Conservation (phyloP, 2,113 vertebrate genomes). For the Cariama cristata region DNA sequence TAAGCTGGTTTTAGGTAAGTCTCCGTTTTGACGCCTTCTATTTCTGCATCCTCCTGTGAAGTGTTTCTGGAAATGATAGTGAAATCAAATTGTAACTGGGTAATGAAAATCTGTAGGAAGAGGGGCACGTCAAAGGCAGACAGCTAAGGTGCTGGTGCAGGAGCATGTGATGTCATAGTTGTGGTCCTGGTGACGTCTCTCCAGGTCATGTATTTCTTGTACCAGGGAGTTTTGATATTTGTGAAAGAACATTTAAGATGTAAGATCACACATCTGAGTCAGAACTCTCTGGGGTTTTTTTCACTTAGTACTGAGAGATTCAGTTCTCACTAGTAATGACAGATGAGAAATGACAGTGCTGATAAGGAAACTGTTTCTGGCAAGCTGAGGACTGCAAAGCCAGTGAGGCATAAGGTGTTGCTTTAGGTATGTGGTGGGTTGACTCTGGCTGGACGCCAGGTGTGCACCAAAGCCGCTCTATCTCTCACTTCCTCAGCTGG, state of each 20-base stretch:
- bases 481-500: too few species aligned
- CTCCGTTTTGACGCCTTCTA: background rate
- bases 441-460: too few species aligned
- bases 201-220: background rate
- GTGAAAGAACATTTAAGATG: background rate
- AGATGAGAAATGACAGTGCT: background rate
- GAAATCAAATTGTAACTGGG: background rate
- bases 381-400: background rate
- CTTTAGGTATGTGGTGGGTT: too few species aligned
- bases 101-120: background rate
- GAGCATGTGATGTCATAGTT: background rate
- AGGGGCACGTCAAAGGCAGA: background rate
- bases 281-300: background rate
- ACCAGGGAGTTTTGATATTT: background rate
- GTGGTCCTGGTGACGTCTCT: background rate
- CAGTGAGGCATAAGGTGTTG: too few species aligned
- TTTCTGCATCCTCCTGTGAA: background rate
- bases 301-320: background rate
- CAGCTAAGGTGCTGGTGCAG: background rate
- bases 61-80: background rate
- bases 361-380: background rate
- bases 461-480: too few species aligned
- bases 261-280: background rate
- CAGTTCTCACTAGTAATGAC: background rate
- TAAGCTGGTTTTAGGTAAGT: background rate